Evolutionary conservation across 2,888 invertebrate genomes (phyloP), one percentile per base, ranked within the genome.

Genomic region (Clistopyga incitator): DNA sequence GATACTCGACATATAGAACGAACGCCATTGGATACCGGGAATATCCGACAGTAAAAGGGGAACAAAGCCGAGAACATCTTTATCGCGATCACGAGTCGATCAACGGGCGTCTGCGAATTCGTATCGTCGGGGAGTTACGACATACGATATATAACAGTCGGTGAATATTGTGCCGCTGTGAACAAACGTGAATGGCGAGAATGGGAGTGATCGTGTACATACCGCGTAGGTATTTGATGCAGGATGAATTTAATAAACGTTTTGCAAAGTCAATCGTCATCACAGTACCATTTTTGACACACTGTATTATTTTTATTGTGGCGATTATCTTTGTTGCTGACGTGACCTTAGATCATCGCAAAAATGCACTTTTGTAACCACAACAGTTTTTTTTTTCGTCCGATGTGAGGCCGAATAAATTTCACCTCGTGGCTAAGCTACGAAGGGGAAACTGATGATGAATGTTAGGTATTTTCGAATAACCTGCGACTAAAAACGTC

Each of bases 151-250:
- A 54, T 20, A 50, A 59, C 8, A 50, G 10, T 47, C 20, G 29
- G 25, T 74, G 47, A 11, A 59, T 59, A 64, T 64, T 4, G 38
- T 15, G 64, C 42, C 45, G 38, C 25, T 42, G 29, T 54, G 61
- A 6, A 6, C n/a, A 81, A 79, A 82, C 82, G 86, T 88, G 87
- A 88, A 92, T 92, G 92, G 91, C 91, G 88, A 89, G 90, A 86
- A 92, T 92, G 91, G 92, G 92, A 86, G 92, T 92, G 82, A 92
- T 92, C 86, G 90, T 92, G 64, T 92, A 91, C 84, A 90, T 89
- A 87, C 91, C 91, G 89, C 90, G 92, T 92, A 92, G 65, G 92
- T 91, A 86, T 81, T 64, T 13, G 18, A 13, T 50, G n/a, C n/a
- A n/a, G 15, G 15, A 6, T 50, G 6, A 15, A 18, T 3, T 1